phyloP scores from a whole-genome alignment of 1,140 invertebrate genomes.

The Bombus breviceps region DNA sequence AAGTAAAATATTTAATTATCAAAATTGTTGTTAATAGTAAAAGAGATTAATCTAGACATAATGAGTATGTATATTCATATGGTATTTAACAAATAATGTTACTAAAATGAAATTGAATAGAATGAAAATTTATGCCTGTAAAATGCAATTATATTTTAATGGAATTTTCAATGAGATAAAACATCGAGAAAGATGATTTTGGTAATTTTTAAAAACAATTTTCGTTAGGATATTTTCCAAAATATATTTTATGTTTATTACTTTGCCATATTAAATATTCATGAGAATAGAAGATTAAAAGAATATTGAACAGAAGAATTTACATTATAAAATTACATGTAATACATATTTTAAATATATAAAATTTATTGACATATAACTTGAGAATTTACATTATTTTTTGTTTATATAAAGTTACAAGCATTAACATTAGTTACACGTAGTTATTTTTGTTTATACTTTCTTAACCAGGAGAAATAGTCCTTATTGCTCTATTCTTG shows the following conservation, averaged over 20 bases:
- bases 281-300: not conserved
- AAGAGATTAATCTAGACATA: too few species aligned
- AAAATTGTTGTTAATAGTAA: constrained; percentile 3
- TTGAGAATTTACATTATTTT: not conserved
- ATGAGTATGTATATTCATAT: too few species aligned
- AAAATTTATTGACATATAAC: not conserved
- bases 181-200: not conserved
- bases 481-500: not conserved
- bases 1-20: not conserved
- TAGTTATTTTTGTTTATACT: not conserved
- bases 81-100: too few species aligned
- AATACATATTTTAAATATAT: not conserved
- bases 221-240: too few species aligned
- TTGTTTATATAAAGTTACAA: not conserved
- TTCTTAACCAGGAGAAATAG: not conserved
- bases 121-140: not conserved
- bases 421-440: not conserved
- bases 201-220: not conserved
- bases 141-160: not conserved
- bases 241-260: not conserved
- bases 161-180: not conserved
- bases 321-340: not conserved
- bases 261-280: not conserved
- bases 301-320: not conserved
- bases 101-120: too few species aligned